phyloP scores from a whole-genome alignment of 2,888 invertebrate genomes.

The Eustalomyia histrio region DNA sequence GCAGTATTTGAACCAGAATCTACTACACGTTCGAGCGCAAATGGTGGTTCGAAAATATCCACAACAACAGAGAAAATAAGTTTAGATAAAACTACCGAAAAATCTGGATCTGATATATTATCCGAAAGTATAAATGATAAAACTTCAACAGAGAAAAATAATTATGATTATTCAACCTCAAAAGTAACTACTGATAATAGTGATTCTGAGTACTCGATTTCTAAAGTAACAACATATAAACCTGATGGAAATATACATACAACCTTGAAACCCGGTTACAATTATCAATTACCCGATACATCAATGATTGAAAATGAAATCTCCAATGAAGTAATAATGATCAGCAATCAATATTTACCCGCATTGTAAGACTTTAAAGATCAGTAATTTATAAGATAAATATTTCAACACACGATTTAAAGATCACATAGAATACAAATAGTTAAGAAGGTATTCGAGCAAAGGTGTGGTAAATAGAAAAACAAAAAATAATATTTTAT shows the following conservation, averaged over 20 bases:
- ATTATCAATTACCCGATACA: neutral
- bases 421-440: neutral
- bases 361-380: conserved; percentile 17
- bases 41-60: neutral
- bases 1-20: conserved; percentile 30
- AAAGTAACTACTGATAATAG: neutral
- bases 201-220: conserved; percentile 10
- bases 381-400: conserved; percentile 20
- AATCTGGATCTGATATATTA: neutral
- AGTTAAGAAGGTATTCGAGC: neutral
- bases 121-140: neutral
- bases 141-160: neutral
- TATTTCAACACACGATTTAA: neutral
- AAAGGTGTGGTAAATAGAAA: conserved; percentile 21
- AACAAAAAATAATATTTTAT: neutral
- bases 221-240: neutral
- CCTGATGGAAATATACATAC: conserved; percentile 9
- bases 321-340: conserved; percentile 21
- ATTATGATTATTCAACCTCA: conserved; percentile 1
- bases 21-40: neutral
- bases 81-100: neutral
- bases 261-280: neutral
- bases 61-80: neutral
- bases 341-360: conserved; percentile 55
- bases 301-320: conserved; percentile 54